Evolutionary conservation across 2,113 vertebrate genomes (phyloP), one percentile per base, ranked within the genome.

Genomic region (Mola mola): DNA sequence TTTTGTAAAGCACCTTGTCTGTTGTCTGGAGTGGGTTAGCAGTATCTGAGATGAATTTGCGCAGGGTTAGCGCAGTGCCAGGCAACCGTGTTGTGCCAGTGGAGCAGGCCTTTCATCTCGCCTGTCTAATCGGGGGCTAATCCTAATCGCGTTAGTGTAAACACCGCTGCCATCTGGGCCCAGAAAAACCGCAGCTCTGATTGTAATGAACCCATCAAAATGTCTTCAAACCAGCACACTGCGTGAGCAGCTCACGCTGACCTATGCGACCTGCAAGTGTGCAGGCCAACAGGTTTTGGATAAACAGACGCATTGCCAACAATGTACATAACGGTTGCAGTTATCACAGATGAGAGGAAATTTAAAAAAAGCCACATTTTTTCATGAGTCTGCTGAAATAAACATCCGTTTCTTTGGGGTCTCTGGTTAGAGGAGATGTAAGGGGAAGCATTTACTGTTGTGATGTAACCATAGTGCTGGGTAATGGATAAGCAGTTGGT

Each of bases 111-210:
- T 69, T 71, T 85, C 75, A 79, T 77, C 66, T 85, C 20, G 70
- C 48, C 75, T 61, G 73, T 79, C 79, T 91, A 88, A 88, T 89
- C 79, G 82, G 63, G 52, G 74, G 67, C 44, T 85, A 88, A 90
- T 90, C 87, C 75, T 89, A 86, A 90, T 90, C 87, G 74, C 36
- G 76, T 91, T 87, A 88, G 80, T 74, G 78, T 66, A 82, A 88
- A 85, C 81, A 66, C 74, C 20, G 38, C 56, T 49, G 55, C 87
- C 89, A 91, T 89, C 85, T 91, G 87, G 79, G 76, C 50, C 65
- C 58, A 72, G 50, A 79, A 75, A 82, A 53, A 83, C 64, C 21
- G 65, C 38, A 17, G 48, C 66, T 57, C 31, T 64, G 77, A 84
- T 81, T 65, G 77, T 82, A 77, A 67, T 78, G 78, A 83, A 85